A percentile compares a stretch with the other conserved stretches of the same genome.
These are phyloP conservation scores for Pachypsylla venusta DNA, from an alignment of 1,140 invertebrate genomes.

Conservation along the genomic window DNA sequence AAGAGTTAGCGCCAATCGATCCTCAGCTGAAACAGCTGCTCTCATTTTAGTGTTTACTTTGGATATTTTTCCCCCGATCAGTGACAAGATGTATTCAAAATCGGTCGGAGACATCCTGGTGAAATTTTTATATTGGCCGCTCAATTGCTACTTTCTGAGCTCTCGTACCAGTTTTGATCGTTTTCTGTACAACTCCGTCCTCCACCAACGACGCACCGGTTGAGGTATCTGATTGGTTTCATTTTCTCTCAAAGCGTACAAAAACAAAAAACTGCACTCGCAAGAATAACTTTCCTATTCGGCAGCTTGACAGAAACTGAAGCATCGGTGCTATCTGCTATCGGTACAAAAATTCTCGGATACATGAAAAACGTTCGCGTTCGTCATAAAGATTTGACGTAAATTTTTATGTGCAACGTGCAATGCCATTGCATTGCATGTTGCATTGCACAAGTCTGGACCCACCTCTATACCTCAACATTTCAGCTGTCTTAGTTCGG, in stretches of 20 bases:
- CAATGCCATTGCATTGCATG: neutral
- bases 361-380: constrained; percentile 9
- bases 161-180: constrained; percentile 8
- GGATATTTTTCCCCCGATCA: constrained; percentile 19
- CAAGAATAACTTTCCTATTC: constrained; percentile 9
- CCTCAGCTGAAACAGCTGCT: constrained; percentile 19
- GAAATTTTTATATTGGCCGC: constrained; percentile 18
- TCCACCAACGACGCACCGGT: constrained; percentile 11
- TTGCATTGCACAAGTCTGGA: constrained; percentile 9
- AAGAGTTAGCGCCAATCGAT: constrained; percentile 23
- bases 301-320: constrained; percentile 7
- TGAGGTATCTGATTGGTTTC: constrained; percentile 12
- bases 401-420: constrained; percentile 7
- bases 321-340: too few species aligned
- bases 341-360: constrained; percentile 7
- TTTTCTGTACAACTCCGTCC: constrained; percentile 12
- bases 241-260: constrained; percentile 9
- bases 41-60: constrained; percentile 18
- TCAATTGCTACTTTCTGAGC: constrained; percentile 1
- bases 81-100: constrained; percentile 24
- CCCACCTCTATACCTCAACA: too few species aligned
- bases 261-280: constrained; percentile 8
- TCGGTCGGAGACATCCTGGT: constrained; percentile 22
- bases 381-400: constrained; percentile 7
- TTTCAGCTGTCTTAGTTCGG: too few species aligned